phyloP scores from a whole-genome alignment of 2,888 invertebrate species.

The Adelognathus sp. region DNA sequence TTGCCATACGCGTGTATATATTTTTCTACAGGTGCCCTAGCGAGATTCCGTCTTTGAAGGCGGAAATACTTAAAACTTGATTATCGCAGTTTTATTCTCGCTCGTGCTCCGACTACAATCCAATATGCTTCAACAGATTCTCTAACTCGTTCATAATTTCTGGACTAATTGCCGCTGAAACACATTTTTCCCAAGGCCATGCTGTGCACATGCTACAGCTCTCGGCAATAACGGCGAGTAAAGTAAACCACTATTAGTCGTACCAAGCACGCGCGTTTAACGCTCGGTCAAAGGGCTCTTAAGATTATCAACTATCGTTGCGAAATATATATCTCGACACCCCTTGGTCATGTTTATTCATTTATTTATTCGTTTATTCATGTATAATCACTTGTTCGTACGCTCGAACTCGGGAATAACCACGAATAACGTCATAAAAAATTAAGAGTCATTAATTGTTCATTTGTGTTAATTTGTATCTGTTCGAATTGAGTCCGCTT shows the following conservation, averaged over 20 bases:
- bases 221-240: constrained; percentile 19
- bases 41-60: constrained; percentile 17
- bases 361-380: background rate
- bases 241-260: background rate
- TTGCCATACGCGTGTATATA: constrained; percentile 28
- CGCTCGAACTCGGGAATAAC: background rate
- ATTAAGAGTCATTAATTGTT: background rate
- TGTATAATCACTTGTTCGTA: background rate
- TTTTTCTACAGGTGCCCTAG: constrained; percentile 33
- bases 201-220: constrained; percentile 77
- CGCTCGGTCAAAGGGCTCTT: constrained; percentile 4
- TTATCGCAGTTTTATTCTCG: constrained; percentile 11
- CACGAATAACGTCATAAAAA: background rate
- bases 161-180: constrained; percentile 45
- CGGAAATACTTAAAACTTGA: background rate
- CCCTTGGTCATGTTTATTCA: constrained; percentile 3
- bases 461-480: background rate
- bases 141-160: constrained; percentile 4
- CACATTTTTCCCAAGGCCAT: constrained; percentile 67
- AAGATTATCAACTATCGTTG: constrained; percentile 27
- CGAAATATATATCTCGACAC: constrained; percentile 26
- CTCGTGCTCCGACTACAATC: constrained; percentile 21
- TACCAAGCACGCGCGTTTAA: constrained; percentile 57
- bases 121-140: background rate
- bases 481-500: background rate